Base-by-base conservation (phyloP, 2,888 invertebrate genomes). In the Habrosyne pyritoides region DNA sequence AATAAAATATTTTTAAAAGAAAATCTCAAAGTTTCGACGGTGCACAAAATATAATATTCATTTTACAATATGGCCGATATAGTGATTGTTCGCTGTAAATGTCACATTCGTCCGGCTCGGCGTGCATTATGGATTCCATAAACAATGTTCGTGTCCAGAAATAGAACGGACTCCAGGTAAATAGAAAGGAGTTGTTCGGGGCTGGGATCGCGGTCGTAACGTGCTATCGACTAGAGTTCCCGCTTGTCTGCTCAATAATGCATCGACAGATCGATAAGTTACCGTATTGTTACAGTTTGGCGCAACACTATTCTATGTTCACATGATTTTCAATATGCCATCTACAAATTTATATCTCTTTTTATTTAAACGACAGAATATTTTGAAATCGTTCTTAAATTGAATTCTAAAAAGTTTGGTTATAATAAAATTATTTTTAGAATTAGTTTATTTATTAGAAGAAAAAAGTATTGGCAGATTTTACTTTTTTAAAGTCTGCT, bases 121-220 rank as follows among this genome's bases (percentile, higher is more conserved):
- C 63, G 60, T 69, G 71, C 83, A 89, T 90, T 86, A 89, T 77
- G 76, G 73, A 89, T 85, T 87, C 87, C 86, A 89, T 88, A 89
- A 88, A 87, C 89, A 88, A 86, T 84, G 83, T 76, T 71, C 75
- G 71, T 62, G 75, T 73, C 77, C 83, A 81, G 82, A 86, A 90
- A 90, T 89, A 89, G 84, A 79, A 75, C 73, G 62, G 71, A 18
- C 73, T 75, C 65, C 77, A 70, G 79, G 83, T 83, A 86, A 85
- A 86, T 75, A 81, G 66, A 66, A 75, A 72, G 26, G 67, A 78
- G 76, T 71, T 69, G 76, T 71, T 61, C 71, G 72, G 67, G 60
- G 53, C 60, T 18, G 14, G 42, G 18, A 2, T n/a, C 18, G 42
- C 42, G 42, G 42, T 42, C 62, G 66, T 73, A 74, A 69, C 69